Conservation (phyloP, 1,140 invertebrate species). For the Himalopsyche phryganea region DNA sequence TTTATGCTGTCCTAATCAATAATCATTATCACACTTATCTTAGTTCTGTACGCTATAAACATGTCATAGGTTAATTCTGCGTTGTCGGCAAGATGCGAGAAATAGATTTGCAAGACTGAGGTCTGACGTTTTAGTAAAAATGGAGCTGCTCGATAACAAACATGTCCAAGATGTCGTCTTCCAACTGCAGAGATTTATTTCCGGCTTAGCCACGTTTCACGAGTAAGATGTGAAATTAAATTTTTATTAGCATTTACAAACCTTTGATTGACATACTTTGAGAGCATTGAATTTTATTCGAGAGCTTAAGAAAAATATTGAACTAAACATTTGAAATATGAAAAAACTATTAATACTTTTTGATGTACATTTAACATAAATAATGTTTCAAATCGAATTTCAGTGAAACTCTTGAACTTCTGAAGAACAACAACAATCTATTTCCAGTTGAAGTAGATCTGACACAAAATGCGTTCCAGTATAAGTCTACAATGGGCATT, state of each 20-base stretch:
- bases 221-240: too few species aligned
- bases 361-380: too few species aligned
- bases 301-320: too few species aligned
- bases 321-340: too few species aligned
- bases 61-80: slow-evolving; percentile 79
- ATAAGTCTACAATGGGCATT: slow-evolving; percentile 65
- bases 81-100: slow-evolving; percentile 93
- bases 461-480: slow-evolving; percentile 85
- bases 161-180: slow-evolving; percentile 92
- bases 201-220: slow-evolving; percentile 76
- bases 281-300: too few species aligned
- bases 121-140: slow-evolving; percentile 93
- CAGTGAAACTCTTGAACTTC: slow-evolving; percentile 58
- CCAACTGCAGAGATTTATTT: slow-evolving; percentile 76
- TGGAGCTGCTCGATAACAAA: slow-evolving; percentile 96
- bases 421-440: slow-evolving; percentile 67
- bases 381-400: not conserved
- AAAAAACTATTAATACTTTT: too few species aligned
- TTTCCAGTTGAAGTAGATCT: slow-evolving; percentile 98
- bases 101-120: slow-evolving; percentile 86
- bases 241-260: not conserved
- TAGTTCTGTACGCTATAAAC: too few species aligned
- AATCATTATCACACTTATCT: too few species aligned
- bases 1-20: too few species aligned
- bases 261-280: not conserved